phyloP scores from a whole-genome alignment of 2,113 vertebrate genomes.

The Macheiramphus alcinus region DNA sequence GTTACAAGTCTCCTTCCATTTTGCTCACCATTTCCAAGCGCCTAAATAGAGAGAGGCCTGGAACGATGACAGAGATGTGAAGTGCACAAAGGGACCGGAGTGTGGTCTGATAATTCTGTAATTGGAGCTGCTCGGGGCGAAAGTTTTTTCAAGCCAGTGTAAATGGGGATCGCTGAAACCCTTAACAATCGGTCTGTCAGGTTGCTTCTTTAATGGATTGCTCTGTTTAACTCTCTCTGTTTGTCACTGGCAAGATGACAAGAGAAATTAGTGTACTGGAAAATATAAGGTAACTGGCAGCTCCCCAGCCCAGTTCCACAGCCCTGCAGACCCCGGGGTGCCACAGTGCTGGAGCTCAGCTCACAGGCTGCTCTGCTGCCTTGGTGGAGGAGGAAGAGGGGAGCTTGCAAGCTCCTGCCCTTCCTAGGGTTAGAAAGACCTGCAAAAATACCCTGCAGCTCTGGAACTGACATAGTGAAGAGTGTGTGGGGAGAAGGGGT shows the following conservation, averaged over 20 bases:
- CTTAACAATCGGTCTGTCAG: slow-evolving; percentile 30
- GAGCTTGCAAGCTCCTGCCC: background rate
- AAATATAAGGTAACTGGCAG: slow-evolving; percentile 54
- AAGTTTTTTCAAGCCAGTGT: slow-evolving; percentile 29
- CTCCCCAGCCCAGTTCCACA: background rate
- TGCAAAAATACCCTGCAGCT: background rate
- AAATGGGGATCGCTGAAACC: slow-evolving; percentile 59
- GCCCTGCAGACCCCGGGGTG: background rate
- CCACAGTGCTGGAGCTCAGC: background rate
- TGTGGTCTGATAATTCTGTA: slow-evolving; percentile 59
- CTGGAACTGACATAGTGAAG: background rate
- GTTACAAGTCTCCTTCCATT: slow-evolving; percentile 67
- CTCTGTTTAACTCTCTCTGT: slow-evolving; percentile 58
- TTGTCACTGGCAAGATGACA: slow-evolving; percentile 57
- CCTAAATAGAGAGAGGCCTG: slow-evolving; percentile 57
- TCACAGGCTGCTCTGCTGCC: background rate
- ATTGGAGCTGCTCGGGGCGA: slow-evolving; percentile 46
- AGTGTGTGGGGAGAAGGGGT: background rate
- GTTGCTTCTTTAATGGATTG: slow-evolving; percentile 54
- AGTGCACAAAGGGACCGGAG: slow-evolving; percentile 52
- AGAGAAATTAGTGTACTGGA: slow-evolving; percentile 53
- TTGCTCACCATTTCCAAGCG: slow-evolving; percentile 63
- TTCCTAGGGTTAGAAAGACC: background rate
- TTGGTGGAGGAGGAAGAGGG: background rate
- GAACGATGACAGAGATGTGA: slow-evolving; percentile 55